phyloP scores from a whole-genome alignment of 2,888 invertebrate genomes.

The Tipula unca region DNA sequence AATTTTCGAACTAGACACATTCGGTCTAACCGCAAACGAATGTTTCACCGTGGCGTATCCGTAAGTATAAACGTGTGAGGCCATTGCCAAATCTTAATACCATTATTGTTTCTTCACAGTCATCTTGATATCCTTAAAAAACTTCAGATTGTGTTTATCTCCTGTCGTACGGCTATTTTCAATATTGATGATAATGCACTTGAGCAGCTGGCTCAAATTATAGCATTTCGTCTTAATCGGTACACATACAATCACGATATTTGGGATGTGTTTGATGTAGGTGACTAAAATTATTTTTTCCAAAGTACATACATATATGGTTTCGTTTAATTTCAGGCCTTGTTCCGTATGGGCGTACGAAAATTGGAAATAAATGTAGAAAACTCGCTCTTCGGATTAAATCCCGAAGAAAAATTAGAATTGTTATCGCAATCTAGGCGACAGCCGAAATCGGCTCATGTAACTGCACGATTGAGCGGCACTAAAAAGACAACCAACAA shows the following conservation, averaged over 20 bases:
- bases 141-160: not conserved
- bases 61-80: not conserved
- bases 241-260: not conserved
- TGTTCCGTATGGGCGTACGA: not conserved
- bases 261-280: not conserved
- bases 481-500: no score
- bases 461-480: no score
- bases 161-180: not conserved
- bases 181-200: not conserved
- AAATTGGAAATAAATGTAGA: not conserved
- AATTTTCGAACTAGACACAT: not conserved
- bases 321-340: not conserved
- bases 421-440: not conserved
- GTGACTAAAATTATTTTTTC: not conserved
- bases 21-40: not conserved
- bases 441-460: not conserved
- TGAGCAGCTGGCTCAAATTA: not conserved
- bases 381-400: not conserved
- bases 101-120: not conserved
- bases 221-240: not conserved
- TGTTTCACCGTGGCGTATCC: not conserved
- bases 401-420: not conserved
- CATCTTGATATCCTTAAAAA: not conserved
- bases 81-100: not conserved
- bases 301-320: no score